Conservation (phyloP, 2,797 vertebrate genomes). For the Mus minutoides region DNA sequence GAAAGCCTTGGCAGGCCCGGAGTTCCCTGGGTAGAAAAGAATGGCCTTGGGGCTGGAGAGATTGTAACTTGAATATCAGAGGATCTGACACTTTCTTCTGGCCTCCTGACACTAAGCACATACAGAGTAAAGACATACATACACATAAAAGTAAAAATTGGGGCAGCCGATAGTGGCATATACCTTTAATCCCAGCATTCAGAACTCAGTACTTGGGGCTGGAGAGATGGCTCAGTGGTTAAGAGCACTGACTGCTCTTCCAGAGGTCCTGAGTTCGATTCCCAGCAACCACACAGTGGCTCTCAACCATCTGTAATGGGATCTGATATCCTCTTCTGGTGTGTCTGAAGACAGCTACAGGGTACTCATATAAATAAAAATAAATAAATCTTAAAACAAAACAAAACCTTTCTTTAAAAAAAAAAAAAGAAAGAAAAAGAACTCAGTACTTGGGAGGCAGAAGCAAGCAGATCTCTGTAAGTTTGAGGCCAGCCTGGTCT, state of each 20-base stretch:
- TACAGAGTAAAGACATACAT: background rate
- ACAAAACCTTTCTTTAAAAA: too few species aligned
- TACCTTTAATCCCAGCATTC: background rate
- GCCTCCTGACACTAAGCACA: background rate
- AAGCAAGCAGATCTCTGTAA: background rate
- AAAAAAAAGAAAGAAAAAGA: background rate
- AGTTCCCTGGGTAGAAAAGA: background rate
- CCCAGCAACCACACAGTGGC: too few species aligned
- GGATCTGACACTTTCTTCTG: background rate
- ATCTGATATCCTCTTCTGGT: too few species aligned
- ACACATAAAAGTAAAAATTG: background rate
- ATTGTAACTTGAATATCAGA: background rate
- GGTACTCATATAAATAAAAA: too few species aligned
- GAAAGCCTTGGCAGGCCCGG: background rate
- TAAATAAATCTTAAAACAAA: too few species aligned
- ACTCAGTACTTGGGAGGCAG: background rate
- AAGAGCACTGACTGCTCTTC: too few species aligned
- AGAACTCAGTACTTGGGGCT: background rate
- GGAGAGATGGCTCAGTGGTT: too few species aligned
- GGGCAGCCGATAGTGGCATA: background rate
- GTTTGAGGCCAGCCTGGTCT: background rate
- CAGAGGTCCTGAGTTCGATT: too few species aligned
- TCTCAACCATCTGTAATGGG: too few species aligned
- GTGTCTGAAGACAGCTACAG: too few species aligned
- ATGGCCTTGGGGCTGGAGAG: background rate